Conservation (phyloP, 2,113 vertebrate species). For the Nothoprocta pentlandii region DNA sequence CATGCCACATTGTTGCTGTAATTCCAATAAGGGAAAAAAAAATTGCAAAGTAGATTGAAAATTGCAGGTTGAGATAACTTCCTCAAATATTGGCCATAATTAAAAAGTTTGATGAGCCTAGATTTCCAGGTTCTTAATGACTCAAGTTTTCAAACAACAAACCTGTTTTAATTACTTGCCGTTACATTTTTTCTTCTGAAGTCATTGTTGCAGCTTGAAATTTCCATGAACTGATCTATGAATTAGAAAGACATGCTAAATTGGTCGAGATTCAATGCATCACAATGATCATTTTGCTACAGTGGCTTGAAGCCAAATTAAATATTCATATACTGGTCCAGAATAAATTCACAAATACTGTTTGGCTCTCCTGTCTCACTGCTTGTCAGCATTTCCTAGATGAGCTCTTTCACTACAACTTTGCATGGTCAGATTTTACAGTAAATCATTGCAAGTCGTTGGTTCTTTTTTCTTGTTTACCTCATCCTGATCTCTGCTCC, state of each 20-base stretch:
- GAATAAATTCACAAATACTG: constrained; percentile 78
- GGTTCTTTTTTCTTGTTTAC: constrained; percentile 62
- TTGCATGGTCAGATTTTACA: constrained; percentile 71
- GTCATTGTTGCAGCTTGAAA: constrained; percentile 24
- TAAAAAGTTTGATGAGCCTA: constrained; percentile 18
- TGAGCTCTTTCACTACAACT: constrained; percentile 71
- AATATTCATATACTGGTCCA: constrained; percentile 77
- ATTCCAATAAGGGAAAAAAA: background rate
- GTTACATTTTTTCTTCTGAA: constrained; percentile 36
- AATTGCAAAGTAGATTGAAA: background rate
- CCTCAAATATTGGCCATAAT: background rate
- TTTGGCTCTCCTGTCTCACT: constrained; percentile 74
- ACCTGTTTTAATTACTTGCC: constrained; percentile 62
- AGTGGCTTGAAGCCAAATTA: constrained; percentile 76
- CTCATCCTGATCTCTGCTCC: background rate
- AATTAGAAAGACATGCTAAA: constrained; percentile 75
- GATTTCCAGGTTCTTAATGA: constrained; percentile 58
- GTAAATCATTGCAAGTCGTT: constrained; percentile 53
- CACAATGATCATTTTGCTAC: constrained; percentile 73
- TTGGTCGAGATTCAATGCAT: constrained; percentile 74
- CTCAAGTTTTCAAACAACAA: constrained; percentile 50
- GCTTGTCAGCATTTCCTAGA: constrained; percentile 77
- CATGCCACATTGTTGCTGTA: constrained; percentile 24
- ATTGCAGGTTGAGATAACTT: background rate
- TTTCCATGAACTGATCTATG: constrained; percentile 72